Base-by-base conservation (phyloP, 30 jellyfish, hydroid and myxozoan genomes). In the Rhopilema esculentum region DNA sequence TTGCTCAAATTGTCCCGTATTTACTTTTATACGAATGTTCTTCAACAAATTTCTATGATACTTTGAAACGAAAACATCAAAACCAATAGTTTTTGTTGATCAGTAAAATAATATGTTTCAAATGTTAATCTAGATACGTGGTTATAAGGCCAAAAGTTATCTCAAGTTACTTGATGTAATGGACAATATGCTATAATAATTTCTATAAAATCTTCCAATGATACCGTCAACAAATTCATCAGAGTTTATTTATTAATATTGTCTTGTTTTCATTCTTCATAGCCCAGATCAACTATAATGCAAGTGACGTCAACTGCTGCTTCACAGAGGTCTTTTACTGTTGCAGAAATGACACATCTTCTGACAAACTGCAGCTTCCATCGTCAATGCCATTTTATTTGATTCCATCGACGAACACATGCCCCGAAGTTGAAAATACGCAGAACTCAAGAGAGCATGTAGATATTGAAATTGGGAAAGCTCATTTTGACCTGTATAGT, bases 311-410 rank as follows among this genome's bases (percentile, higher is more conserved):
- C 32, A 32, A 61, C 82, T 78, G 91, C 84, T 88, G 96, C 33
- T 71, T 52, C 83, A 80, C 85, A 12, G 82, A 79, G 51, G 22
- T 69, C 31, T 50, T 72, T 57, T 81, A 73, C 79, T 91, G 97
- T 71, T 91, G 97, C 87, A 80, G 93, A 50, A 72, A 69, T 67
- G 95, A 91, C 50, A 28, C 62, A 32, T 68, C 48, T 2, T 30
- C 67, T 0, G 49, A 19, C 26, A 31, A 63, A 25, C 28, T 74
- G 26, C 50, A 40, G 32, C 70, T 81, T 16, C 88, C 93, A 1
- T 16, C 74, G 12, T 53, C 64, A 2, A 51, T 53, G 78, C 92
- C 95, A 22, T 91, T 91, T 70, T 57, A 30, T 31, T 50, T 91
- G 1, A 19, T 83, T 16, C 97, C 97, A 26, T 30, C 32, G 19